A percentile compares a stretch with the other conserved stretches of the same genome.
phyloP scores from a whole-genome alignment of 2,888 invertebrate genomes.

The Lucinisca nassula region DNA sequence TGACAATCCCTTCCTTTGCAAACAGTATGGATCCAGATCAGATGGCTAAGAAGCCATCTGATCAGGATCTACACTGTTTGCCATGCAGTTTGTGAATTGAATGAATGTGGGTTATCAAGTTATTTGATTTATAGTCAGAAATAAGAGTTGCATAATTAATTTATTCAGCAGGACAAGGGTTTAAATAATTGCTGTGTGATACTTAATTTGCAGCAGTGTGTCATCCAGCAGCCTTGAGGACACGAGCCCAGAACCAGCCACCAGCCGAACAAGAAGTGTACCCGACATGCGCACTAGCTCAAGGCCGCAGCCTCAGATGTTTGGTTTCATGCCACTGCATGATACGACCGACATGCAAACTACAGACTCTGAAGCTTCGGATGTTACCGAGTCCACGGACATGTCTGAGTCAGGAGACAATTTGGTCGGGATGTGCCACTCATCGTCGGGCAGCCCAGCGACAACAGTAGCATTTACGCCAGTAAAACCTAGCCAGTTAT shows the following conservation, averaged over 20 bases:
- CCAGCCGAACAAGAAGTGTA: constrained; percentile 60
- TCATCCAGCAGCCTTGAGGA: constrained; percentile 77
- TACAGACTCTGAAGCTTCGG: constrained; percentile 83
- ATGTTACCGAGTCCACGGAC: constrained; percentile 80
- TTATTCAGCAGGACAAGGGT: no score
- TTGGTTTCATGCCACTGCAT: constrained; percentile 78
- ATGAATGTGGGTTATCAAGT: no score
- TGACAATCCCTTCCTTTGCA: no score
- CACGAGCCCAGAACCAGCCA: constrained; percentile 76
- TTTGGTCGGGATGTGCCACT: constrained; percentile 43
- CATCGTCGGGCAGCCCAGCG: constrained; percentile 24
- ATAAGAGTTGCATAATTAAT: no score
- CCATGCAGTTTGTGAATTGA: no score
- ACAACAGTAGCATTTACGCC: constrained; percentile 44
- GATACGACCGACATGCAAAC: constrained; percentile 81
- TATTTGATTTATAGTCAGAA: no score
- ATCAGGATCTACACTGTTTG: no score
- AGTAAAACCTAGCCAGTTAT: constrained; percentile 62
- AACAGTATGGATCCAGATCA: no score
- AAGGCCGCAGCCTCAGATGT: constrained; percentile 73
- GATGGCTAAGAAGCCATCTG: no score
- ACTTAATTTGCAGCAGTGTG: constrained; percentile 69
- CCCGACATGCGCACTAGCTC: constrained; percentile 54
- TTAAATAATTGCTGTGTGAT: no score
- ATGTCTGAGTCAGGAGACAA: constrained; percentile 75